These are phyloP conservation scores for Mastomys natalensis DNA, from an alignment of 2,113 vertebrate species.

Conservation along the genomic window DNA sequence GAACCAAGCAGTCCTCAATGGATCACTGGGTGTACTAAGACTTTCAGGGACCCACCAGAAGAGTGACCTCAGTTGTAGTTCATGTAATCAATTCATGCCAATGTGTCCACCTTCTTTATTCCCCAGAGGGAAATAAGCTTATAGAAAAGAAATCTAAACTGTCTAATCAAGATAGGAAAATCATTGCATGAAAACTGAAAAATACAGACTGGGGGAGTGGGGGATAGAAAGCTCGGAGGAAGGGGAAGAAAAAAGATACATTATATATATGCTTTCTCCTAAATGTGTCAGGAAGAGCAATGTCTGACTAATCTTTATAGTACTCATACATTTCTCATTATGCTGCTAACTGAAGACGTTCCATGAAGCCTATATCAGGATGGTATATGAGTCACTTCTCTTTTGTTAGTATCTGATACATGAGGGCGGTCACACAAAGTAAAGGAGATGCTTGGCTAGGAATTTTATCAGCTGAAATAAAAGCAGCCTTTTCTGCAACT, in stretches of 20 bases:
- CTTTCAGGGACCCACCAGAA: slow-evolving; percentile 43
- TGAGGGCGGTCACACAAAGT: not conserved
- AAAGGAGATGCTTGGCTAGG: slow-evolving; percentile 3
- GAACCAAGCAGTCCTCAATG: not conserved
- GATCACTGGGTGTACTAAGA: not conserved
- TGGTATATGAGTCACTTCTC: not conserved
- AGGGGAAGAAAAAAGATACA: not conserved
- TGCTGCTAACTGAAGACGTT: not conserved
- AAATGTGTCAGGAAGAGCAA: not conserved
- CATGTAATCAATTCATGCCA: slow-evolving; percentile 35
- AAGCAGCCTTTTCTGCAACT: not conserved
- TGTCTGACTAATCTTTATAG: slow-evolving; percentile 38
- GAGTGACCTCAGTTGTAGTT: slow-evolving; percentile 3
- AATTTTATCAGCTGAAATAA: slow-evolving; percentile 6
- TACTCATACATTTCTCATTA: slow-evolving; percentile 40
- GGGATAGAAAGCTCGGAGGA: no score
- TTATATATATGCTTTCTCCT: not conserved
- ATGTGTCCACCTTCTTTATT: not conserved
- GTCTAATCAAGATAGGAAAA: not conserved
- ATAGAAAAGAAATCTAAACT: not conserved
- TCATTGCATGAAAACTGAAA: not conserved
- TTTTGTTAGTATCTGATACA: slow-evolving; percentile 7
- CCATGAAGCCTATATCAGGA: not conserved
- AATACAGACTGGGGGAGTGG: not conserved
- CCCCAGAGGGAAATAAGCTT: not conserved